Base-by-base conservation (phyloP, 2,888 invertebrate genomes). In the Polia nebulosa region DNA sequence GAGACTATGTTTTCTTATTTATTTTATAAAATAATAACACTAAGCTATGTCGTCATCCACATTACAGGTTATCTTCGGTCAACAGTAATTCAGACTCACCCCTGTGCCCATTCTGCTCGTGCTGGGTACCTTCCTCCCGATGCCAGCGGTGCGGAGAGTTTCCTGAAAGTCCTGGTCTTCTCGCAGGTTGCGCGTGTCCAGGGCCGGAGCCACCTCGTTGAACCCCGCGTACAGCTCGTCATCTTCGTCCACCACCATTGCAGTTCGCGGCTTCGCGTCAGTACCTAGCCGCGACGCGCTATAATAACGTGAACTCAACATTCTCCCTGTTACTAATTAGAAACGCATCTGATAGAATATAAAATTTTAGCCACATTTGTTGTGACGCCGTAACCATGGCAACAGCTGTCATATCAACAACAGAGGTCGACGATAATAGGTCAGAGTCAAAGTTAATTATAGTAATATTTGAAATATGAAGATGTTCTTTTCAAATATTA, bases 131-230 rank as follows among this genome's bases (percentile, higher is more conserved):
- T 97, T 97, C 83, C 97, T 93, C 56, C 97, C 96, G 22, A 97
- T 97, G 86, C 98, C 97, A 77, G 98, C 97, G 2, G 96, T 97
- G 80, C 97, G 96, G n/a, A 98, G 95, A 15, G 98, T 97, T 89
- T 98, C 97, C 90, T 98, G 98, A 85, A 98, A 97, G 34, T 96
- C 96, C 79, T 97, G 96, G 90, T 98, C 98, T 81, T 97, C 96
- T 59, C 97, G 96, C 72, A 98, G 91, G 87, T 97, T 97, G 89
- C 97, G 95, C 0, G 97, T 97, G 84, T 96, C 97, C 72, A 97
- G 93, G 2, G 97, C 96, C 2, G 97, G 96, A 9, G 97, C 96
- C 78, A 97, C 97, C 32, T 97, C 97, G 85, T 97, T 97, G 88
- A 97, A 97, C 3, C 97, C 97, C 9, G 96, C 92, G 86, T 97